Evolutionary conservation across 2,888 invertebrate genomes (phyloP).

Genomic region (Rutpela maculata): DNA sequence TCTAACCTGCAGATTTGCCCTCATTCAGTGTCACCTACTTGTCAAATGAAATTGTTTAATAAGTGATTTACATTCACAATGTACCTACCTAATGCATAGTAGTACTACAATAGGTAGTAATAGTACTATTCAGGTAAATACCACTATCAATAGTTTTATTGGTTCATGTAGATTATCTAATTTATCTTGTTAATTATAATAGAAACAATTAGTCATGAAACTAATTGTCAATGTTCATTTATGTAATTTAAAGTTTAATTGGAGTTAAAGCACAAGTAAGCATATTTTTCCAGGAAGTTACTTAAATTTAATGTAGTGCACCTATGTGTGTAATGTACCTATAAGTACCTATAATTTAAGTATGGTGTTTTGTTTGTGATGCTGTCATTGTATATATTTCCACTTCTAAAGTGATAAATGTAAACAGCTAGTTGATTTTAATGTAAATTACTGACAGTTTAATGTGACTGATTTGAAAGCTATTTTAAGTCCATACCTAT

Average conservation of each 20-base stretch:
- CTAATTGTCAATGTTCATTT: constrained; percentile 24
- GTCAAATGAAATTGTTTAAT: neutral
- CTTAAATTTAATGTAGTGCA: neutral
- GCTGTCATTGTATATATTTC: neutral
- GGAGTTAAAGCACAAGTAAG: constrained; percentile 18
- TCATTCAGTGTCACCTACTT: neutral
- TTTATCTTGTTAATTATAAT: neutral
- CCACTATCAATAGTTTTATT: neutral
- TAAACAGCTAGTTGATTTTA: neutral
- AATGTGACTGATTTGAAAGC: neutral
- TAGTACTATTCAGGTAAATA: neutral
- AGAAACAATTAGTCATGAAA: constrained; percentile 12
- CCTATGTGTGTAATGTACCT: neutral
- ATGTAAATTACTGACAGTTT: neutral
- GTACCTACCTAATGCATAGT: neutral
- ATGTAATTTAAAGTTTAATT: constrained; percentile 30
- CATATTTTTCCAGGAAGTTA: constrained; percentile 25
- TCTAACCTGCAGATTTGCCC: neutral
- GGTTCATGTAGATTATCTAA: neutral
- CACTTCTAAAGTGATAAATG: neutral
- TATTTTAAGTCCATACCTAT: neutral
- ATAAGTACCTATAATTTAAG: neutral
- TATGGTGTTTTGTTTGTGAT: neutral
- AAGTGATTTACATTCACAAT: neutral
- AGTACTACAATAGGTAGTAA: neutral